Conservation (phyloP, 1,140 invertebrate genomes). For the Hyles vespertilio region DNA sequence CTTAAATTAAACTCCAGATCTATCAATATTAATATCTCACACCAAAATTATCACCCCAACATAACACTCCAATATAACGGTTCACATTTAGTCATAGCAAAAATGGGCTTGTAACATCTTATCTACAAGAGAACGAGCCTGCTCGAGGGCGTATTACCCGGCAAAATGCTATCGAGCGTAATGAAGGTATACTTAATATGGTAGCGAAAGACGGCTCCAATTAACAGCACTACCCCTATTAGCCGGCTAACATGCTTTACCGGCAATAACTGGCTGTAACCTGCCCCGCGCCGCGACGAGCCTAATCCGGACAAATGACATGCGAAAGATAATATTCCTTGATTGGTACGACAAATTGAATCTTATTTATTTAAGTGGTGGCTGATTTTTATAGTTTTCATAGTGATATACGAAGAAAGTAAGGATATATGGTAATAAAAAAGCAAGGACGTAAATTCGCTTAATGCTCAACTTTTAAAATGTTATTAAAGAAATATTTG, state of each 20-base stretch:
- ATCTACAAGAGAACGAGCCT: background rate
- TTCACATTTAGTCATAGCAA: too few relatives aligned
- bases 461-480: too few relatives aligned
- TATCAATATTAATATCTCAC: too few relatives aligned
- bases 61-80: too few relatives aligned
- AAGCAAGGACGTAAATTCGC: too few relatives aligned
- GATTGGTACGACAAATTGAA: slow-evolving; percentile 38
- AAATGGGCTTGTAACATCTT: background rate
- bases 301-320: slow-evolving; percentile 53
- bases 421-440: too few relatives aligned
- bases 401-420: too few relatives aligned
- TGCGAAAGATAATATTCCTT: slow-evolving; percentile 52
- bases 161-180: slow-evolving; percentile 16
- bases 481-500: too few relatives aligned
- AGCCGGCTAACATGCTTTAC: slow-evolving; percentile 35
- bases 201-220: slow-evolving; percentile 37
- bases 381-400: background rate
- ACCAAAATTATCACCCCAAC: too few relatives aligned
- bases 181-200: slow-evolving; percentile 33
- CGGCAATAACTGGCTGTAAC: slow-evolving; percentile 42
- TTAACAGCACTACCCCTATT: slow-evolving; percentile 52
- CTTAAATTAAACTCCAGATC: too few relatives aligned
- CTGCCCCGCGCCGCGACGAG: slow-evolving; percentile 35
- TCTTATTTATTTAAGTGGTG: slow-evolving; percentile 1
- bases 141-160: slow-evolving; percentile 4